Evolutionary conservation across 30 jellyfish, hydroid and myxozoan genomes (phyloP), one percentile per base, ranked within the genome.

Genomic region (Clytia hemisphaerica): DNA sequence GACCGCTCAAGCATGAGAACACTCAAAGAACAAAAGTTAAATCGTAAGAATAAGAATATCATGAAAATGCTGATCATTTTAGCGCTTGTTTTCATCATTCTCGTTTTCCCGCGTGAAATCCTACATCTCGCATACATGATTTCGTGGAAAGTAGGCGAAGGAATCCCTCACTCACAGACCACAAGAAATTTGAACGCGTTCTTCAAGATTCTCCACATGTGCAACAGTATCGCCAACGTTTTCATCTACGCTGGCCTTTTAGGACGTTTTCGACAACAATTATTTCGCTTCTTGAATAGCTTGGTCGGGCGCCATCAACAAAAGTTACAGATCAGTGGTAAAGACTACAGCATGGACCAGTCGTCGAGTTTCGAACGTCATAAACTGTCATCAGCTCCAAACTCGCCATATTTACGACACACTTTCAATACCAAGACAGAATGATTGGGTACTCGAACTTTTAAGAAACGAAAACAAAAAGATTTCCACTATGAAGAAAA

Each of bases 241-340:
- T 83, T 83, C 75, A 83, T 83, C 37, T 83, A 83, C 72, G 73
- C 92, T 1, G 67, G 82, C 22, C 49, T 67, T 75, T 92, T 75
- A 34, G 69, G 31, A 2, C 16, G 57, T 25, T 66, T 66, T 26
- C 72, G 57, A 27, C 45, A 22, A 4, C 14, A 44, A 38, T 12
- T 66, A 30, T 22, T 25, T 16, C 1, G 38, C 10, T n/a, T n/a
- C n/a, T n/a, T n/a, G n/a, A n/a, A n/a, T n/a, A n/a, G n/a, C n/a
- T n/a, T n/a, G n/a, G n/a, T n/a, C n/a, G n/a, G n/a, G n/a, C n/a
- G n/a, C n/a, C n/a, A n/a, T n/a, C n/a, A n/a, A n/a, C n/a, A n/a
- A n/a, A n/a, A n/a, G n/a, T n/a, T n/a, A n/a, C n/a, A n/a, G n/a
- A n/a, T n/a, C n/a, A n/a, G n/a, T n/a, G n/a, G n/a, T n/a, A n/a